Conservation (phyloP, 2,888 invertebrate species). For the Perithous albicinctus region DNA sequence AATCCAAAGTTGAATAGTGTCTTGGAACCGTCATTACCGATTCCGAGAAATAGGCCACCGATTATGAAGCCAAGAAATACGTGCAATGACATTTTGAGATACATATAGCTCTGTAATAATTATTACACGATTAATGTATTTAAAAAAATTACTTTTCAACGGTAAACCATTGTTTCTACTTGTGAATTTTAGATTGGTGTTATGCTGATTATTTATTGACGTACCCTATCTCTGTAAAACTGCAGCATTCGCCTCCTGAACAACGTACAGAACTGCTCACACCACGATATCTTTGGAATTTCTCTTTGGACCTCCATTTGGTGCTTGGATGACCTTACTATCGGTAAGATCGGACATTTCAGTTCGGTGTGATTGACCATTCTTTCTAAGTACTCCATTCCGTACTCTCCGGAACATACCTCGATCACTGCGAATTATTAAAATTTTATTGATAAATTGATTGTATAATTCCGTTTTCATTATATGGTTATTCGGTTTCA, state of each 20-base stretch:
- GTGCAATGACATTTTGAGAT: constrained; percentile 89
- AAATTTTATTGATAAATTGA: neutral
- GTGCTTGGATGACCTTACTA: constrained; percentile 58
- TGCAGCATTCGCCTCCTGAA: constrained; percentile 90
- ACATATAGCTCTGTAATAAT: constrained; percentile 88
- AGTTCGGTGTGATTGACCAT: constrained; percentile 89
- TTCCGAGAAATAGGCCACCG: constrained; percentile 89
- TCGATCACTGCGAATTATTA: constrained; percentile 89
- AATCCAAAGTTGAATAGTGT: constrained; percentile 94
- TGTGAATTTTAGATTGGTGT: neutral
- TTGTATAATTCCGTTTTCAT: neutral
- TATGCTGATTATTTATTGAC: constrained; percentile 15
- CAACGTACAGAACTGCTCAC: constrained; percentile 89
- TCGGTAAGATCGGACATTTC: constrained; percentile 75
- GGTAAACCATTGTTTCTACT: neutral
- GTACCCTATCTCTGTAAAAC: constrained; percentile 90
- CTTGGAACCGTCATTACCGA: constrained; percentile 93
- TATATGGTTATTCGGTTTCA: too few relatives aligned
- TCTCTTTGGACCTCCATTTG: constrained; percentile 85
- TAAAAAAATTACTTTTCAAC: neutral
- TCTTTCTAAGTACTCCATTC: constrained; percentile 87
- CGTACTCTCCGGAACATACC: constrained; percentile 93
- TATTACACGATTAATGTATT: constrained; percentile 14
- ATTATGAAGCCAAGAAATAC: constrained; percentile 89
- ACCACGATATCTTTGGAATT: constrained; percentile 87